phyloP scores from a whole-genome alignment of 2,113 vertebrate species.

The Tetrax tetrax region DNA sequence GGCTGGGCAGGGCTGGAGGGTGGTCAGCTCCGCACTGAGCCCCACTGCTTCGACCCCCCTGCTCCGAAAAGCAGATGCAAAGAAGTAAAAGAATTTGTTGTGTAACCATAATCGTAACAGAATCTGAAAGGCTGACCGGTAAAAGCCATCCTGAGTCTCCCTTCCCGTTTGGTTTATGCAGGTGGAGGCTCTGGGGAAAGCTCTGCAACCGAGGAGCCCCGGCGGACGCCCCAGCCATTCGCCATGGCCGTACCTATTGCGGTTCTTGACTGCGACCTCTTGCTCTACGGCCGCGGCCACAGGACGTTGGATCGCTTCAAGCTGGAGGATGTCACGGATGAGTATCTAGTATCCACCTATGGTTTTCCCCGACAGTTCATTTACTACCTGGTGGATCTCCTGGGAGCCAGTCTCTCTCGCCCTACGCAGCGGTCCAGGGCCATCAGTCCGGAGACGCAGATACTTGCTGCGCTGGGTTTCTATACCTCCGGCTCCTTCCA shows the following conservation, averaged over 20 bases:
- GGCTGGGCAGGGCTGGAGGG: not conserved
- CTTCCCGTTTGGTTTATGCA: not conserved
- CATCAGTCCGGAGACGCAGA: slow-evolving; percentile 95
- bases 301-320: slow-evolving; percentile 94
- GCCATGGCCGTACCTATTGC: slow-evolving; percentile 91
- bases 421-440: slow-evolving; percentile 93
- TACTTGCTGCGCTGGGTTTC: slow-evolving; percentile 95
- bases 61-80: not conserved
- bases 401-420: slow-evolving; percentile 84
- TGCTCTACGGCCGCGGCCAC: slow-evolving; percentile 92
- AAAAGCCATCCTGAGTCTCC: not conserved
- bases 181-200: not conserved
- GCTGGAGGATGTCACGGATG: slow-evolving; percentile 88
- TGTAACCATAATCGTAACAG: not conserved
- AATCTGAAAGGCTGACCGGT: not conserved
- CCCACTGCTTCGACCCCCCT: not conserved
- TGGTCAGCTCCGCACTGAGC: not conserved
- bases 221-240: not conserved
- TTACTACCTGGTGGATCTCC: slow-evolving; percentile 89
- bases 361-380: slow-evolving; percentile 95
- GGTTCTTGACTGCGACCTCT: slow-evolving; percentile 92
- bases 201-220: not conserved
- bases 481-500: slow-evolving; percentile 96
- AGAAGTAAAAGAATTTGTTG: not conserved
- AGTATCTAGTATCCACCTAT: slow-evolving; percentile 87